These are phyloP conservation scores for Galeopsomyia nigrocyanea DNA, from an alignment of 2,888 invertebrate genomes.

Conservation along the genomic window DNA sequence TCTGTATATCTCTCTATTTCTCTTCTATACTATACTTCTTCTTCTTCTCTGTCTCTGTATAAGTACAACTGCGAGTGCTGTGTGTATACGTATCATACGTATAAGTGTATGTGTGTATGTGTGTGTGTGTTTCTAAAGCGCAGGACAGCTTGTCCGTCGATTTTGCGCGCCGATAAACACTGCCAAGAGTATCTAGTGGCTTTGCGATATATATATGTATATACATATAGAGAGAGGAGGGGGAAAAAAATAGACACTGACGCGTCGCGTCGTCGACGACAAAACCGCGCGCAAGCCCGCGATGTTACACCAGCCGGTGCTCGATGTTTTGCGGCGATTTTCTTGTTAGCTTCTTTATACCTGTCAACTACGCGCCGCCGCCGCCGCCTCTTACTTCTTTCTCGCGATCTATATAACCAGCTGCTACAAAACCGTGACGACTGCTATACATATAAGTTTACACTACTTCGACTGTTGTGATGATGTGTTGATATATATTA, in stretches of 20 bases:
- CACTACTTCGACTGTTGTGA: no score
- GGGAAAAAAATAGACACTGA: background rate
- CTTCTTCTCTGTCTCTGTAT: no score
- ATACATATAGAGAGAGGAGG: background rate
- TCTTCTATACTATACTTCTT: no score
- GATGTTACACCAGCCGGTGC: background rate
- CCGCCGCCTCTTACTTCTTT: no score
- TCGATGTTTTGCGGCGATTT: conserved; percentile 19
- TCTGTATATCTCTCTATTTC: no score
- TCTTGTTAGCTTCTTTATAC: conserved; percentile 5
- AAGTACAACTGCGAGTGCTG: no score
- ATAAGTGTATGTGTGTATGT: no score
- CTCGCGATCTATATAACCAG: no score
- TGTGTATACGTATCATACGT: no score
- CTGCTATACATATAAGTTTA: no score
- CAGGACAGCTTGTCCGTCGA: background rate
- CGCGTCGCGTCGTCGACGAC: background rate
- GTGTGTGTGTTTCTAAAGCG: background rate
- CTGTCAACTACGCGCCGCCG: background rate
- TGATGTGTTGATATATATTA: no score
- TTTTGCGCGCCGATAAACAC: conserved; percentile 3
- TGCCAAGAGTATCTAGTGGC: background rate
- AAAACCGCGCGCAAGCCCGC: background rate
- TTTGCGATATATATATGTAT: background rate
- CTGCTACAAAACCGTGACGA: no score